A percentile compares a stretch with the other conserved stretches of the same genome.
phyloP scores from a whole-genome alignment of 2,888 invertebrate genomes.

The Macaria liturata region DNA sequence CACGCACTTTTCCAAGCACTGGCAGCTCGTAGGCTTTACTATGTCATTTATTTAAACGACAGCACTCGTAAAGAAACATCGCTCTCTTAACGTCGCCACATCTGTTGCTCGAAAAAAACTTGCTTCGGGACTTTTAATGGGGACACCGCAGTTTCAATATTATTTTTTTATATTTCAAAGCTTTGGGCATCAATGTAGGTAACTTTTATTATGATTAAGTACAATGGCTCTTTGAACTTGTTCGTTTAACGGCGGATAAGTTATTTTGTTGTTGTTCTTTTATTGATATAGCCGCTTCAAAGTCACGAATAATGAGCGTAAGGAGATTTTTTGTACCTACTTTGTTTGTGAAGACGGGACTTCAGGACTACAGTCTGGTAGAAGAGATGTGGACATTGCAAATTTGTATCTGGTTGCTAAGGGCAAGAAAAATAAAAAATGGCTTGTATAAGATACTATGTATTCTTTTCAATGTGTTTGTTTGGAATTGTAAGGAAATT shows the following conservation, averaged over 20 bases:
- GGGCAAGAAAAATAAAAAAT: no score
- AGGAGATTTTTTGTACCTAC: slow-evolving; percentile 10
- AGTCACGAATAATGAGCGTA: slow-evolving; percentile 14
- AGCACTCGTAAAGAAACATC: slow-evolving; percentile 16
- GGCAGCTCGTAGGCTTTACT: slow-evolving; percentile 17
- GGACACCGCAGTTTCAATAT: slow-evolving; percentile 23
- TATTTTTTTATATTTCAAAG: slow-evolving; percentile 21
- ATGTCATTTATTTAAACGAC: slow-evolving; percentile 23
- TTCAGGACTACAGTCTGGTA: no score
- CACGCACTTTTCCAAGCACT: slow-evolving; percentile 10
- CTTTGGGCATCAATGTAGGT: slow-evolving; percentile 23
- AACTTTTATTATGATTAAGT: slow-evolving; percentile 29
- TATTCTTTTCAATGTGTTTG: no score
- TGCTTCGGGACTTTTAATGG: slow-evolving; percentile 17
- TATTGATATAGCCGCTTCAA: slow-evolving; percentile 21
- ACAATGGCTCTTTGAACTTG: slow-evolving; percentile 33
- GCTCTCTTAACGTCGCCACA: slow-evolving; percentile 20
- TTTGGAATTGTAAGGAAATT: no score
- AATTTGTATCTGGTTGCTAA: no score
- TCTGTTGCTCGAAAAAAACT: slow-evolving; percentile 18
- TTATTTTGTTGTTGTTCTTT: slow-evolving; percentile 28
- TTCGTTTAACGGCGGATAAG: slow-evolving; percentile 24
- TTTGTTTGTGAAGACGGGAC: background rate
- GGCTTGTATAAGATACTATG: no score
- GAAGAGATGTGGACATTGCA: no score